Conservation (phyloP, 2,113 vertebrate species). For the Hypanus sabinus region DNA sequence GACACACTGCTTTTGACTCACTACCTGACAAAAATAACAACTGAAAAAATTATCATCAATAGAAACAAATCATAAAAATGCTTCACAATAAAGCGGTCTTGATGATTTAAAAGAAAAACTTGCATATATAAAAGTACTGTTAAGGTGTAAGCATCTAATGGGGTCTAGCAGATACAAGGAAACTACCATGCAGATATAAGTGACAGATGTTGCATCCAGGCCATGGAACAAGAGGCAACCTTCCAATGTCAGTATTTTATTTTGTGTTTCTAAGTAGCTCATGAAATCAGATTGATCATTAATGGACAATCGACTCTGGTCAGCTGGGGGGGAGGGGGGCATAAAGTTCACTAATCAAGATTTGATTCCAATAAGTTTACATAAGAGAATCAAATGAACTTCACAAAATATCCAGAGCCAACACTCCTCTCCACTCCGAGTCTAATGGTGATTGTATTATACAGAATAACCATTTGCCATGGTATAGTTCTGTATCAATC, state of each 20-base stretch:
- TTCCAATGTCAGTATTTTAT: neutral
- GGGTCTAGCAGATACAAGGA: too few species aligned
- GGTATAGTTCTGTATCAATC: neutral
- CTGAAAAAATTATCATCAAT: neutral
- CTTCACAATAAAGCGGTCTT: neutral
- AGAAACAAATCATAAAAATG: neutral
- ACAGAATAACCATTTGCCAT: neutral
- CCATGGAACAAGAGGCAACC: neutral
- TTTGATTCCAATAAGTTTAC: neutral
- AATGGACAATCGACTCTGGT: neutral
- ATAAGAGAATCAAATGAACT: neutral
- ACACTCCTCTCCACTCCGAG: too few species aligned
- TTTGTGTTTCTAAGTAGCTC: neutral
- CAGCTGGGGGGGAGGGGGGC: too few species aligned
- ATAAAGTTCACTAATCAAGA: neutral
- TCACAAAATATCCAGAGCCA: neutral
- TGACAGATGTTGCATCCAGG: neutral
- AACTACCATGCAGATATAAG: neutral
- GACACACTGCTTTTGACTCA: neutral
- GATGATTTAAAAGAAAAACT: neutral
- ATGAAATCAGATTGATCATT: neutral
- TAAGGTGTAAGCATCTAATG: neutral
- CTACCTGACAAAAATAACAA: slow-evolving; percentile 9
- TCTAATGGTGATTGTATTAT: neutral
- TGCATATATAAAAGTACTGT: neutral